Evolutionary conservation across 2,797 vertebrate species (phyloP), one percentile per base, ranked within the genome.

Genomic region (Premnoplex brunnescens): DNA sequence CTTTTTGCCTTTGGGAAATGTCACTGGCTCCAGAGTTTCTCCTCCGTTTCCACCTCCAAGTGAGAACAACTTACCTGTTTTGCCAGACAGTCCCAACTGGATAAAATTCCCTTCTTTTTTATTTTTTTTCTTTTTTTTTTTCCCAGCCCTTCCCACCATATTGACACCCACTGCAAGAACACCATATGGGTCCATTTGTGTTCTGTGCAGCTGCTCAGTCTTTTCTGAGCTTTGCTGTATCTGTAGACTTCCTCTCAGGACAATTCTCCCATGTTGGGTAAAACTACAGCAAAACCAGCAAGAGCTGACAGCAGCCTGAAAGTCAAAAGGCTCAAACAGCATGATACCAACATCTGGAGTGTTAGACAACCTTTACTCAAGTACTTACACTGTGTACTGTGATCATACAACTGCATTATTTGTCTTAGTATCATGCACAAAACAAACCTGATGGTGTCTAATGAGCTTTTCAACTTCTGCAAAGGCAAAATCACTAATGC

Each of bases 141-240:
- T 22, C 15, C 14, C 66, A 60, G 34, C 32, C 36, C n/a, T 79
- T 48, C 36, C 26, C 43, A 63, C 9, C 4, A 26, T 20, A 55
- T 11, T 48, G 36, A 63, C 23, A 76, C 6, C 5, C 24, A 14
- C 39, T 43, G 30, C 36, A 62, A 58, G 34, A 68, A 64, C 34
- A 46, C 17, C 0, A 1, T 13, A 26, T 24, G 0, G 0, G 27
- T 21, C 22, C 23, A 28, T 51, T 51, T 55, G 16, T 49, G n/a
- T 26, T 76, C 32, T 17, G 48, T 60, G 32, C 19, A 85, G 78
- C 22, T 76, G 13, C 67, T 73, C 14, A 37, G 52, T 36, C 13
- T 80, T 41, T 85, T 41, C 56, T 55, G 56, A n/a, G 32, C 37
- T 28, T 12, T 59, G 12, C 32, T 71, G 32, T 49, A 15, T 69